Conservation (phyloP, 2,888 invertebrate genomes). For the Hydropsyche betteni region DNA sequence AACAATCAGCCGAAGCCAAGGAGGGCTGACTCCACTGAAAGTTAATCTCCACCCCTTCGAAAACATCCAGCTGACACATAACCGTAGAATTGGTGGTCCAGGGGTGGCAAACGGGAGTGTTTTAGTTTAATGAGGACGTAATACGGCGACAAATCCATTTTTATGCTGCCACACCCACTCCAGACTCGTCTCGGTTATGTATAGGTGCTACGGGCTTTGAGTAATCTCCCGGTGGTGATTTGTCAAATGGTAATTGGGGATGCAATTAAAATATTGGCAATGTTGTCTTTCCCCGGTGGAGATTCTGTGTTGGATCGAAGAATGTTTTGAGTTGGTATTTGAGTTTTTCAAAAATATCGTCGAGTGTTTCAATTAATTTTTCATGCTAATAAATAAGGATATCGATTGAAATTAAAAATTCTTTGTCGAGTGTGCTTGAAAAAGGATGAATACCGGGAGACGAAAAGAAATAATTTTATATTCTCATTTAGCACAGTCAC, state of each 20-base stretch:
- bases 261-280: neutral
- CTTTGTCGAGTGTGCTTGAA: too few relatives aligned
- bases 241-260: slow-evolving; percentile 24
- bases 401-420: too few relatives aligned
- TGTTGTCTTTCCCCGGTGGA: too few relatives aligned
- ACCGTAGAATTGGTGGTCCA: neutral
- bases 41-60: slow-evolving; percentile 44
- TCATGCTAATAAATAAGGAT: too few relatives aligned
- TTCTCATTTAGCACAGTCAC: too few relatives aligned
- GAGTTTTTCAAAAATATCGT: too few relatives aligned
- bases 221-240: slow-evolving; percentile 17
- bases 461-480: too few relatives aligned
- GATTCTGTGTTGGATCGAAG: too few relatives aligned
- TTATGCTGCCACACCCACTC: neutral
- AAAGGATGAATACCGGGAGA: too few relatives aligned
- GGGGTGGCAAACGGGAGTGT: slow-evolving; percentile 19
- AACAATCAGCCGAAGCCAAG: slow-evolving; percentile 44
- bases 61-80: slow-evolving; percentile 31
- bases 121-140: slow-evolving; percentile 42
- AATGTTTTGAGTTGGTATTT: too few relatives aligned
- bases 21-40: slow-evolving; percentile 41
- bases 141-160: slow-evolving; percentile 31
- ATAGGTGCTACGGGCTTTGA: neutral
- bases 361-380: too few relatives aligned
- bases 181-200: too few relatives aligned